Conservation (phyloP, 1,140 invertebrate genomes). For the Lineus longissimus region DNA sequence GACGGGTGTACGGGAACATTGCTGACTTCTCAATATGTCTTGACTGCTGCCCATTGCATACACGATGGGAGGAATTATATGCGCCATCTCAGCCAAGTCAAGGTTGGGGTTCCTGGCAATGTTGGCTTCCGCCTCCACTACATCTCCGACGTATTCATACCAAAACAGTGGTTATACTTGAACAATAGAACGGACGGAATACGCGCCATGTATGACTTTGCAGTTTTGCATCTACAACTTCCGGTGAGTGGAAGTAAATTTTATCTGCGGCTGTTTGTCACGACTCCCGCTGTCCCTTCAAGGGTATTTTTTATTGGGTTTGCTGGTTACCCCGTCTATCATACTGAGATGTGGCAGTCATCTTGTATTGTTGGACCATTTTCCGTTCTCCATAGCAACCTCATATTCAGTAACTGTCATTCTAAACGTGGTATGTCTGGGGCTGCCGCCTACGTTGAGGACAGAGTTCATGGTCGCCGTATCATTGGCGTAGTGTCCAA, state of each 20-base stretch:
- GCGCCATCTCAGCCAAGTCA: neutral
- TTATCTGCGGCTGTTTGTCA: neutral
- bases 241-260: neutral
- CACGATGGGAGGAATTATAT: neutral
- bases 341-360: neutral
- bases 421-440: slow-evolving; percentile 2
- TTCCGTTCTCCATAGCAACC: neutral
- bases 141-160: neutral
- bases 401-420: slow-evolving; percentile 4
- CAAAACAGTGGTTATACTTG: neutral
- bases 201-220: neutral
- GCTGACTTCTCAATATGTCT: neutral
- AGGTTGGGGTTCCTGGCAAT: neutral
- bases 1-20: neutral
- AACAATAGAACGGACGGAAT: neutral
- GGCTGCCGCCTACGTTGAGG: neutral
- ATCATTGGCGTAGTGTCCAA: neutral
- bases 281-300: neutral
- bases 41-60: neutral
- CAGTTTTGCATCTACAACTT: neutral
- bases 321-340: neutral
- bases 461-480: neutral
- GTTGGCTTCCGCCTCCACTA: neutral
- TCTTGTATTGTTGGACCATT: neutral
- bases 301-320: neutral